Evolutionary conservation across 37 sponge, comb jelly and placozoan species (phyloP).

Genomic region (Hexactinellida sp.): DNA sequence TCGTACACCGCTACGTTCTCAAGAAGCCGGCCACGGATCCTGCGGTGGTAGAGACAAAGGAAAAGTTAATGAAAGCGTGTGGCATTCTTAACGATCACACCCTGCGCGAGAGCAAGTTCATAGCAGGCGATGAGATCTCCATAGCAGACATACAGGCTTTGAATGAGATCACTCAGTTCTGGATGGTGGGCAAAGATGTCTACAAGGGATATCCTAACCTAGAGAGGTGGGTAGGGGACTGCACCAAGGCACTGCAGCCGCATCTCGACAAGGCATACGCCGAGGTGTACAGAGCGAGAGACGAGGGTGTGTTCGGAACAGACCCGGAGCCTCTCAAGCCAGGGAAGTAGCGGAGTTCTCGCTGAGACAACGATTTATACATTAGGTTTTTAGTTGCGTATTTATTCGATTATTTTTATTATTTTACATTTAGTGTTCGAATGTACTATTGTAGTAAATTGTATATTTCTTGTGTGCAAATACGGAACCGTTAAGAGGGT

Average conservation of each 20-base stretch:
- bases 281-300: neutral
- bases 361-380: too few species aligned
- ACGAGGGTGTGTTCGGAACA: conserved; percentile 15
- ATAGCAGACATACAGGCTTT: conserved; percentile 44
- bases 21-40: conserved; percentile 16
- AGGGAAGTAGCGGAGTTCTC: too few species aligned
- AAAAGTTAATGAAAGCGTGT: conserved; percentile 16
- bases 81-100: conserved; percentile 30
- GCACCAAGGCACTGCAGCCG: conserved; percentile 27
- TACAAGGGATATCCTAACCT: conserved; percentile 41
- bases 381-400: too few species aligned
- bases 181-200: conserved; percentile 21
- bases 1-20: neutral
- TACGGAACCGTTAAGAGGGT: too few species aligned
- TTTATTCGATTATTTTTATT: too few species aligned
- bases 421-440: too few species aligned
- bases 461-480: too few species aligned
- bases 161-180: conserved; percentile 40
- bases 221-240: conserved; percentile 38
- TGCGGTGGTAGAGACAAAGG: conserved; percentile 4
- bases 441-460: too few species aligned
- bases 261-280: conserved; percentile 29
- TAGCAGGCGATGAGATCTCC: conserved; percentile 38
- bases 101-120: conserved; percentile 38
- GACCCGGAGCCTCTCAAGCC: neutral